Conservation (phyloP, 2,888 invertebrate species). For the Chrysotoxum bicinctum region DNA sequence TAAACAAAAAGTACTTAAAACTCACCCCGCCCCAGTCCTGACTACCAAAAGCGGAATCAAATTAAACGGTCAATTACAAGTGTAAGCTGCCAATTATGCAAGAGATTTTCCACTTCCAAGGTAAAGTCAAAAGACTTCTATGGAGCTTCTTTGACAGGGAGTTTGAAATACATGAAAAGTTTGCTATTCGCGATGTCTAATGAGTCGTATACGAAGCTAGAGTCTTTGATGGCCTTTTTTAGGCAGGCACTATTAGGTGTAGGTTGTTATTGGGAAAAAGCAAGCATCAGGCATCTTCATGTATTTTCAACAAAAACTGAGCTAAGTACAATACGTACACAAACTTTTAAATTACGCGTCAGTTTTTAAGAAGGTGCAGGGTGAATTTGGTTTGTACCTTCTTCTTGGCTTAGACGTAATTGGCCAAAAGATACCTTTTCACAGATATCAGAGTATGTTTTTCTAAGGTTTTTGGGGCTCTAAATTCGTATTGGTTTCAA, state of each 20-base stretch:
- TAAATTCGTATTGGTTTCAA: too few species aligned
- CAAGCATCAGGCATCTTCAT: neutral
- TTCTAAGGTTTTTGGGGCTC: too few species aligned
- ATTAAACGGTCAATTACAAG: conserved; percentile 42
- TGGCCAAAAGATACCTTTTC: too few species aligned
- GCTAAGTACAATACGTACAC: too few species aligned
- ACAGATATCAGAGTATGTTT: too few species aligned
- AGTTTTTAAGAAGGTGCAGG: too few species aligned
- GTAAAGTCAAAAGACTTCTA: neutral
- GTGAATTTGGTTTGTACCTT: too few species aligned
- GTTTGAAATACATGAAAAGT: neutral
- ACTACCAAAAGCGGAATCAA: conserved; percentile 4
- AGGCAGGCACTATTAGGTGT: neutral
- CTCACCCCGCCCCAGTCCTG: neutral
- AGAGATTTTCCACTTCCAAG: conserved; percentile 6
- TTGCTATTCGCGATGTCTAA: neutral
- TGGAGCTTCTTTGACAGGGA: neutral
- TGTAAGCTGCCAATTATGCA: conserved; percentile 37
- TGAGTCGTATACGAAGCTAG: neutral
- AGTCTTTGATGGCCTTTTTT: neutral
- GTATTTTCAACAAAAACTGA: too few species aligned
- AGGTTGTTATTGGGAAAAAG: neutral
- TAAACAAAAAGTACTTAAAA: conserved; percentile 46
- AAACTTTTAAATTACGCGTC: too few species aligned
- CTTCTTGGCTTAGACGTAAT: too few species aligned